phyloP scores from a whole-genome alignment of 2,888 invertebrate species.

The Campopleginae sp. region DNA sequence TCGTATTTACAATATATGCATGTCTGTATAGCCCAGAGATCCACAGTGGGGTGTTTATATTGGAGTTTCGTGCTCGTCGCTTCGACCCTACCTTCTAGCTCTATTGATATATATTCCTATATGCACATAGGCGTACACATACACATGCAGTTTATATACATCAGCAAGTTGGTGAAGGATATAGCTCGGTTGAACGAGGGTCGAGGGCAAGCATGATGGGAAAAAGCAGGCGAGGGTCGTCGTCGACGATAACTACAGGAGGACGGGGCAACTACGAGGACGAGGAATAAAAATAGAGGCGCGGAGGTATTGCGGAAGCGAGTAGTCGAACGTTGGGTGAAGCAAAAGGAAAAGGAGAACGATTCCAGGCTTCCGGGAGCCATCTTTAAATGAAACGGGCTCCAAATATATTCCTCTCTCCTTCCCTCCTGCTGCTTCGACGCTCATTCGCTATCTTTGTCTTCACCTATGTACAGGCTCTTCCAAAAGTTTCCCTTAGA shows the following conservation, averaged over 20 bases:
- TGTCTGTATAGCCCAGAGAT: conserved; percentile 23
- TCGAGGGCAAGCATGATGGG: conserved; percentile 57
- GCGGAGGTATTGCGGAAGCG: conserved; percentile 27
- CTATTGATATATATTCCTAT: background rate
- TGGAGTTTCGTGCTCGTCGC: conserved; percentile 41
- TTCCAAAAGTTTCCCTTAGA: background rate
- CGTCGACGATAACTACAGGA: conserved; percentile 16
- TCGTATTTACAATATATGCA: conserved; percentile 5
- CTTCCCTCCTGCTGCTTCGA: background rate
- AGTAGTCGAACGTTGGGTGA: conserved; percentile 36
- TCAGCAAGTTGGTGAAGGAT: conserved; percentile 39
- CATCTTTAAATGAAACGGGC: conserved; percentile 49
- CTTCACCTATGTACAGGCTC: background rate
- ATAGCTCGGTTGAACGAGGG: conserved; percentile 49
- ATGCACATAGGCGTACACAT: background rate
- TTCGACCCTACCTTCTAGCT: conserved; percentile 20
- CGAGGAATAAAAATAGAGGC: conserved; percentile 29
- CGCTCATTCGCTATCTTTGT: background rate
- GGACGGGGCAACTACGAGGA: conserved; percentile 46
- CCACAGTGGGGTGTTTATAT: conserved; percentile 50
- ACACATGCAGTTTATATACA: conserved; percentile 15
- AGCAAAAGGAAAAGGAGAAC: conserved; percentile 32
- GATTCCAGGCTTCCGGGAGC: conserved; percentile 43
- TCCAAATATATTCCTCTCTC: conserved; percentile 29
- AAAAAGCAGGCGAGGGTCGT: conserved; percentile 60